These are phyloP conservation scores for Naso thynnoides DNA, from an alignment of 2,797 vertebrate species.

Conservation along the genomic window DNA sequence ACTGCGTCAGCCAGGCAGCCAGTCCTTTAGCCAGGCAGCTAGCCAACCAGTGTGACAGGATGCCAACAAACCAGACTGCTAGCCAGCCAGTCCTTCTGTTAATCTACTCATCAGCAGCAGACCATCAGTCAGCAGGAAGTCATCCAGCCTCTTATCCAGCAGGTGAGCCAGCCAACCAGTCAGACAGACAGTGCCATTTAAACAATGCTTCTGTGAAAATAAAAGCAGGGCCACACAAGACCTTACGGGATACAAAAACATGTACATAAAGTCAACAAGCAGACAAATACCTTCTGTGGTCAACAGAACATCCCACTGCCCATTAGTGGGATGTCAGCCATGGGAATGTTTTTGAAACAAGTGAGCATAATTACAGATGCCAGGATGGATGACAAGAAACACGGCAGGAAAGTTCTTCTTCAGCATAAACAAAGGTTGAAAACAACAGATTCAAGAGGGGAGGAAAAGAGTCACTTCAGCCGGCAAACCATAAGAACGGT, in stretches of 20 bases:
- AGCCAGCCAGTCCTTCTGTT: constrained; percentile 46
- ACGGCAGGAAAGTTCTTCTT: constrained; percentile 26
- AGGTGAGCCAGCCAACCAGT: constrained; percentile 34
- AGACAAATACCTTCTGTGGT: constrained; percentile 6
- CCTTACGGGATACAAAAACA: neutral
- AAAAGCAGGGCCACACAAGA: neutral
- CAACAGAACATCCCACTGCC: constrained; percentile 26
- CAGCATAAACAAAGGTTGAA: neutral
- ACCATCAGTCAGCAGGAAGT: constrained; percentile 23
- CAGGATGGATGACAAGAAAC: constrained; percentile 24
- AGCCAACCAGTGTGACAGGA: constrained; percentile 54
- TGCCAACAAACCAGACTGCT: constrained; percentile 32
- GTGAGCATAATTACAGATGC: constrained; percentile 60
- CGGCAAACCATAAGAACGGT: neutral
- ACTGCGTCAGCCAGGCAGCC: constrained; percentile 40
- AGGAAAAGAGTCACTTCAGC: neutral
- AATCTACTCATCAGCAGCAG: constrained; percentile 60
- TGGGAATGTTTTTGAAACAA: constrained; percentile 49
- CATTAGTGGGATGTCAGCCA: constrained; percentile 49
- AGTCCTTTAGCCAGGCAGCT: constrained; percentile 49
- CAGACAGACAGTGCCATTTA: neutral
- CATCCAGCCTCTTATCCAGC: constrained; percentile 17
- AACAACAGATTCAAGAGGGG: constrained; percentile 4
- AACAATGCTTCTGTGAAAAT: neutral
- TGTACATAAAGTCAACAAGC: neutral